These are phyloP conservation scores for Ornithorhynchus anatinus DNA, from an alignment of 2,113 vertebrate genomes.

Conservation along the genomic window DNA sequence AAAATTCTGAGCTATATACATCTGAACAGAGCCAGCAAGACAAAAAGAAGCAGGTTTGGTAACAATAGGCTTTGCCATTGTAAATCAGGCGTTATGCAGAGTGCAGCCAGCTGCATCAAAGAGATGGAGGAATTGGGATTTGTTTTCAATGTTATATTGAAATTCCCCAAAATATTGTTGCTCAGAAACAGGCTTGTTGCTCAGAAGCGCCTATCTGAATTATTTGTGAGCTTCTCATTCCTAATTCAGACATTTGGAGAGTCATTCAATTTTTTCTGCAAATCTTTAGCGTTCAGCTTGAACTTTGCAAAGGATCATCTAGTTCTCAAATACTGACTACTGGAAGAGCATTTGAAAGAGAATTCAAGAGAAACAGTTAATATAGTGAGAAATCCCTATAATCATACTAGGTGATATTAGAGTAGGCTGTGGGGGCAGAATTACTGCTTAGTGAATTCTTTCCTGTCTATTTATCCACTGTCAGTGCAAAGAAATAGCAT, in stretches of 20 bases:
- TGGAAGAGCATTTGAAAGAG: neutral
- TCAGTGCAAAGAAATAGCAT: neutral
- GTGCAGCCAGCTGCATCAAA: constrained; percentile 23
- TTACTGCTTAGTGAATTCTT: neutral
- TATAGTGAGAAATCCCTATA: neutral
- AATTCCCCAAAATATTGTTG: constrained; percentile 17
- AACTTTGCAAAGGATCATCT: constrained; percentile 13
- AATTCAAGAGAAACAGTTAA: neutral
- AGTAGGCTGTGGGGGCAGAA: neutral
- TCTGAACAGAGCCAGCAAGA: constrained; percentile 20
- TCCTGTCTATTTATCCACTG: neutral
- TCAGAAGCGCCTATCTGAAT: constrained; percentile 21
- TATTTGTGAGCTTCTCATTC: constrained; percentile 11
- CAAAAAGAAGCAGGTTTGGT: constrained; percentile 21
- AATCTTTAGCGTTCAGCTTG: neutral
- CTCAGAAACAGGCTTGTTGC: constrained; percentile 7
- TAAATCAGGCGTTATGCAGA: neutral
- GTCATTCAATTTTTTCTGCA: neutral
- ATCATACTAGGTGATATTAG: neutral
- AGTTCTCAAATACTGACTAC: neutral
- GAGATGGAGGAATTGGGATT: constrained; percentile 8
- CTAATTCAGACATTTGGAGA: neutral
- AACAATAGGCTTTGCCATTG: constrained; percentile 4
- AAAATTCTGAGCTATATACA: constrained; percentile 18
- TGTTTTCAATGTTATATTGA: constrained; percentile 41